Evolutionary conservation across 30 jellyfish, hydroid and myxozoan species (phyloP), one percentile per base, ranked within the genome.

Genomic region (Phacellophora camtschatica): DNA sequence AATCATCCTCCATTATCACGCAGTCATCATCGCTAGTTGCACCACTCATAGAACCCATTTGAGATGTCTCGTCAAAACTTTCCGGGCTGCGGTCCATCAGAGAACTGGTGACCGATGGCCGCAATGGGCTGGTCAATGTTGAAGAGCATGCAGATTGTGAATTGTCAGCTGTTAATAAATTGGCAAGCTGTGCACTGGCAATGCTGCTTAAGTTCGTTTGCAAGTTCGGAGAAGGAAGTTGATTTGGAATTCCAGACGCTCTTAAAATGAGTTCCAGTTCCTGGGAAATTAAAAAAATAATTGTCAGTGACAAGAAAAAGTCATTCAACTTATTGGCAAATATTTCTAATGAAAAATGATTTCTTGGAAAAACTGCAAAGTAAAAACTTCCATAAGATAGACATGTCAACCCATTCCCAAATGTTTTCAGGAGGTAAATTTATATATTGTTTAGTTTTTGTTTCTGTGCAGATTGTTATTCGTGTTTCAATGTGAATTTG

Each of bases 261-360:
- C 99, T 84, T 12, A 85, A 57, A 5, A 93, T 93, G 88, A 93
- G 65, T 42, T 93, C 99, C 57, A 93, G 77, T 70, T 93, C 99
- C 99, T 93, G 66, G 18, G 73, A 41, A 1, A 46, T 28, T 30
- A 43, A 0, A 5, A 13, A 2, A 9, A 11, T 46, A 16, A 23
- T 16, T 13, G 9, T 46, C 20, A 46, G 20, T 16, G 27, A 45
- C 58, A 45, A 7, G 53, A n/a, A n/a, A n/a, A n/a, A n/a, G n/a
- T n/a, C n/a, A n/a, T n/a, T n/a, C n/a, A n/a, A n/a, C n/a, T n/a
- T n/a, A n/a, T n/a, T n/a, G n/a, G n/a, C n/a, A n/a, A n/a, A n/a
- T n/a, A n/a, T n/a, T n/a, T n/a, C n/a, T n/a, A n/a, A n/a, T n/a
- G n/a, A n/a, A n/a, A n/a, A n/a, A n/a, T n/a, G n/a, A n/a, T n/a